phyloP scores from a whole-genome alignment of 2,888 invertebrate genomes.

The Tipula vernalis region DNA sequence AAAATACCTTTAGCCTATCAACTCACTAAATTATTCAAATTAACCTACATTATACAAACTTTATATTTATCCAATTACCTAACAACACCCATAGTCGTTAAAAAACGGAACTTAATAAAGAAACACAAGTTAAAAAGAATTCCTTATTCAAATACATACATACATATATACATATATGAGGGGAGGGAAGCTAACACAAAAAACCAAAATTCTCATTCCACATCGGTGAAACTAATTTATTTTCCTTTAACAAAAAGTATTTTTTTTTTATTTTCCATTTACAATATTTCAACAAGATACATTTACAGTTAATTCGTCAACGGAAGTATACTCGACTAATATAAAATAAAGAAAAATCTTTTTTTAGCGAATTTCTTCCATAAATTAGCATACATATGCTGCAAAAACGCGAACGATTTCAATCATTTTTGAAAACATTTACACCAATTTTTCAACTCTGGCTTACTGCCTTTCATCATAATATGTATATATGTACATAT shows the following conservation, averaged over 20 bases:
- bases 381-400: background rate
- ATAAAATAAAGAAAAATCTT: background rate
- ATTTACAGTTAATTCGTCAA: background rate
- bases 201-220: background rate
- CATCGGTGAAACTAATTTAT: background rate
- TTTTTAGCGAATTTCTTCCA: background rate
- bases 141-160: background rate
- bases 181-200: too few relatives aligned
- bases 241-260: background rate
- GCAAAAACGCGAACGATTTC: background rate
- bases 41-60: background rate
- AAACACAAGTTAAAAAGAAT: background rate
- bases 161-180: background rate
- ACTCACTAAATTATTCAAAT: background rate
- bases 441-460: background rate
- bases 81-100: background rate
- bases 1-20: background rate
- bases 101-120: background rate
- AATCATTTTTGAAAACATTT: background rate
- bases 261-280: background rate
- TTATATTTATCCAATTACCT: background rate
- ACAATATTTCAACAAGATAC: background rate
- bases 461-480: background rate
- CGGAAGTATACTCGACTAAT: background rate
- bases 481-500: background rate